phyloP scores from a whole-genome alignment of 2,797 vertebrate species.

The Rallus crepitans region DNA sequence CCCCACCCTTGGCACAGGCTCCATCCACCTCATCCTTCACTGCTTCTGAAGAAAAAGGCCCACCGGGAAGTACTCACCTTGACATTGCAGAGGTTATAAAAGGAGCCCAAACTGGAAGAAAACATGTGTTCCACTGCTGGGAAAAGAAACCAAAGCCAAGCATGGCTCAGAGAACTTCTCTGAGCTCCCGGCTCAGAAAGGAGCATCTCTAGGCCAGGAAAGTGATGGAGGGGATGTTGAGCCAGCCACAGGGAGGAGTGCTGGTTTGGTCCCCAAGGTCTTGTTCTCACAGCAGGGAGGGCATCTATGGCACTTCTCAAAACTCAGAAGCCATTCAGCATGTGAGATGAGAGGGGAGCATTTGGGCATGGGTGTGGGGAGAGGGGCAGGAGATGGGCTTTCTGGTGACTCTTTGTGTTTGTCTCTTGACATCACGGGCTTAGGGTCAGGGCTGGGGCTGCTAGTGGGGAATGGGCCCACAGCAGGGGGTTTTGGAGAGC shows the following conservation, averaged over 20 bases:
- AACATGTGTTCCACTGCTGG: neutral
- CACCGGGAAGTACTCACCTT: neutral
- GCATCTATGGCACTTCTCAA: neutral
- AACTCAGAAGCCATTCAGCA: neutral
- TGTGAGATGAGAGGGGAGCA: neutral
- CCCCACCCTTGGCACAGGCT: neutral
- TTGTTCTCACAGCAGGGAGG: neutral
- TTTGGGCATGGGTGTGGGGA: fast-evolving
- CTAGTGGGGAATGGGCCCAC: neutral
- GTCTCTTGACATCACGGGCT: neutral
- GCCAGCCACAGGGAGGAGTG: fast-evolving
- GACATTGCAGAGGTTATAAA: neutral
- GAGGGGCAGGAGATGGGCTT: neutral
- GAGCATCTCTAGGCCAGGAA: neutral
- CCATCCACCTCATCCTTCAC: neutral
- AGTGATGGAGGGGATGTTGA: neutral
- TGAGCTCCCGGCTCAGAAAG: neutral
- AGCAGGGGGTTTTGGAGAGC: neutral
- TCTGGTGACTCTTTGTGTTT: neutral
- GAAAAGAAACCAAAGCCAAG: neutral
- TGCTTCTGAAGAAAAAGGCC: conserved; percentile 14
- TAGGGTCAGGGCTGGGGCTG: neutral
- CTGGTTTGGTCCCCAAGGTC: neutral
- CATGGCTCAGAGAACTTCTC: neutral
- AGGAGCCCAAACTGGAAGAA: neutral